Conservation (phyloP, 2,113 vertebrate species). For the Aphyosemion australe region DNA sequence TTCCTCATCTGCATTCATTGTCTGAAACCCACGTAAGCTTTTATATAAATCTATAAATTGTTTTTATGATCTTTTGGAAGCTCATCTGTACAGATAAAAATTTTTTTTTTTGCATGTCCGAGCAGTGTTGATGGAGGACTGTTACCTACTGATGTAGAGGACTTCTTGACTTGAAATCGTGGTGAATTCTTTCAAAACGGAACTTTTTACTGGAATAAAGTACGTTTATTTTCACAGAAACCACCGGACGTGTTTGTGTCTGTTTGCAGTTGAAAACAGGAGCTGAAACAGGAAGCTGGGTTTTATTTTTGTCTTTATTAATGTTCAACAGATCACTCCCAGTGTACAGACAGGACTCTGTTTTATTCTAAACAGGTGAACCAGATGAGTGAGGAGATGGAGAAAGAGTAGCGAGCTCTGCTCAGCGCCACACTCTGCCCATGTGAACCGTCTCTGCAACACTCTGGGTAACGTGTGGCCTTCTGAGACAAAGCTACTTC, state of each 20-base stretch:
- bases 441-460: conserved; percentile 70
- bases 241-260: neutral
- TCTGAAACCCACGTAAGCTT: conserved; percentile 55
- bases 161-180: conserved; percentile 64
- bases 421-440: conserved; percentile 63
- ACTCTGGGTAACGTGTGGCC: conserved; percentile 70
- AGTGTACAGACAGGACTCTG: no score
- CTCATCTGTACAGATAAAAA: no score
- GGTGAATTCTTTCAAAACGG: conserved; percentile 69
- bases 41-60: no score
- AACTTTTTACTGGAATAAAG: conserved; percentile 85
- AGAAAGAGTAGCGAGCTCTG: conserved; percentile 43
- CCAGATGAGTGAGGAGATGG: conserved; percentile 5
- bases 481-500: conserved; percentile 76
- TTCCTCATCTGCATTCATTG: conserved; percentile 57
- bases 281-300: neutral
- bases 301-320: conserved; percentile 46
- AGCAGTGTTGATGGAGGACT: conserved; percentile 53
- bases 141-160: conserved; percentile 49
- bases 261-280: neutral
- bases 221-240: conserved; percentile 84
- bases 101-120: conserved; percentile 64
- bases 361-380: conserved; percentile 5
- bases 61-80: no score
- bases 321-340: neutral